phyloP scores from a whole-genome alignment of 1,140 invertebrate genomes.

The Drosophila equinoxialis region DNA sequence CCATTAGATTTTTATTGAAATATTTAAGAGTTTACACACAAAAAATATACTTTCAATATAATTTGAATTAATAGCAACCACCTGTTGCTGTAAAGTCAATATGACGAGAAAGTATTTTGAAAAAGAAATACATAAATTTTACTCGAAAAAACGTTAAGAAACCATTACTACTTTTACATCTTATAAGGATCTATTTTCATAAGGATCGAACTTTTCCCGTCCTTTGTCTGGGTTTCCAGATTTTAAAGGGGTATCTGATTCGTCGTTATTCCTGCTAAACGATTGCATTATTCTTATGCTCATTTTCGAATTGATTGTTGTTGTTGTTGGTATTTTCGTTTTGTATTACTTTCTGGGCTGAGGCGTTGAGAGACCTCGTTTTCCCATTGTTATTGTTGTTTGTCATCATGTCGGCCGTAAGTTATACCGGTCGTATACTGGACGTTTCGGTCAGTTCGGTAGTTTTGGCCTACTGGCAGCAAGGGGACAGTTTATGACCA shows the following conservation, averaged over 20 bases:
- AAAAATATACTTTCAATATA: too few species aligned
- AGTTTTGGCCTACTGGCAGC: slow-evolving; percentile 32
- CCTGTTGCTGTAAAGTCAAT: too few species aligned
- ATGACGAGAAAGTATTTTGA: too few species aligned
- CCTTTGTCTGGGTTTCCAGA: too few species aligned
- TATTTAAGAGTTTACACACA: too few species aligned
- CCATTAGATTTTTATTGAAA: too few species aligned
- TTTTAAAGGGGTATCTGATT: background rate
- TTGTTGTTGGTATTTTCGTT: slow-evolving; percentile 26
- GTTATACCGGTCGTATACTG: slow-evolving; percentile 26
- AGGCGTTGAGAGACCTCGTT: slow-evolving; percentile 26
- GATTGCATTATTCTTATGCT: slow-evolving; percentile 1
- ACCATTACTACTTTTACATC: too few species aligned
- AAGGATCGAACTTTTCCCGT: too few species aligned
- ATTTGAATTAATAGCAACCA: too few species aligned
- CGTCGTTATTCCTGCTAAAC: background rate
- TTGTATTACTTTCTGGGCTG: slow-evolving; percentile 26
- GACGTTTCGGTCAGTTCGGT: slow-evolving; percentile 21
- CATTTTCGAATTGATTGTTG: slow-evolving; percentile 25
- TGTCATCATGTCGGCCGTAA: slow-evolving; percentile 13
- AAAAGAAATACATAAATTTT: too few species aligned
- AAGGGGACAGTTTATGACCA: slow-evolving; percentile 49
- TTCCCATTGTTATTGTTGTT: slow-evolving; percentile 24
- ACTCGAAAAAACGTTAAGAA: too few species aligned
- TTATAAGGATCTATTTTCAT: too few species aligned